Evolutionary conservation across 1,140 invertebrate genomes (phyloP), one percentile per base, ranked within the genome.

Genomic region (Cylas formicarius): DNA sequence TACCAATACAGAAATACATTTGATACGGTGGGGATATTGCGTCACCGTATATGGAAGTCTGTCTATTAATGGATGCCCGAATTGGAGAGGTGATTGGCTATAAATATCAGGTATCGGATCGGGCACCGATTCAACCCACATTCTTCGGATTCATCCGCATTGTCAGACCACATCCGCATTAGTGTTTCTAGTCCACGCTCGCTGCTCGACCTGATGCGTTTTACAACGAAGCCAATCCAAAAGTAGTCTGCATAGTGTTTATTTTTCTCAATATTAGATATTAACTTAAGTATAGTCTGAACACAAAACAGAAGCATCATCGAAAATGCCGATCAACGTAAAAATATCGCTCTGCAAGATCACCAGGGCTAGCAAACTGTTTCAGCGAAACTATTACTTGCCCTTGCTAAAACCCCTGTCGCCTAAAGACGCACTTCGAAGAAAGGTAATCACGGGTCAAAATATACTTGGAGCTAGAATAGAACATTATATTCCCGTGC

Each of bases 321-420:
- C 17, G 34, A 48, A 33, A 7, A 63, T 63, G 61, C 45, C 54
- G 10, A 53, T 64, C 26, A 64, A 64, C 44, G 57, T 61, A 7
- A 64, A 62, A 36, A 60, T 82, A 74, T 81, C 81, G 31, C 80
- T 76, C 57, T 87, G 85, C 66, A 78, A 84, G 60, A 87, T 90
- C 48, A 88, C 85, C 19, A 81, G 83, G 20, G 77, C 75, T 55
- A 84, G 81, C 65, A 74, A 83, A 33, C 82, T 82, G 50, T 73
- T 89, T 47, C 84, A 86, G 38, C 82, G 86, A 52, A 81, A 84
- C 18, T 84, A 88, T 65, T 88, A 88, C 60, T 85, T 88, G 56
- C 84, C 85, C 4, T 68, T 90, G 13, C 67, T 89, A 34, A 82
- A 84, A 7, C 84, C 83, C 0, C 82, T 89, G 32, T 84, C 82